Base-by-base conservation (phyloP, 1,140 invertebrate genomes). In the Bombus soroeensis region DNA sequence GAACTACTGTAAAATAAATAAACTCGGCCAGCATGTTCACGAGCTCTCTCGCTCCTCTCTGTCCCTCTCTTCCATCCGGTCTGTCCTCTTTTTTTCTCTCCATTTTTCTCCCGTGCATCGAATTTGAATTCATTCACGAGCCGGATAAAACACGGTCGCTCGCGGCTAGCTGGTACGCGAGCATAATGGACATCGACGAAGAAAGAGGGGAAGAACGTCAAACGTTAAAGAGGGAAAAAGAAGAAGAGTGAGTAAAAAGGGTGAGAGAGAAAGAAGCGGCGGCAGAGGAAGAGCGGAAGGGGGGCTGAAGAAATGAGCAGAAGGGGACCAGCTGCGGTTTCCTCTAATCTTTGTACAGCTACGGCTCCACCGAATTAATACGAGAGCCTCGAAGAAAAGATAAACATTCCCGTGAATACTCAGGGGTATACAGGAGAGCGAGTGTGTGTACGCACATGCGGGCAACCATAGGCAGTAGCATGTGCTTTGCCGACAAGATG, bases 361-460 rank as follows among this genome's bases (percentile, higher is more conserved):
- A 89, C 73, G 87, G 83, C 57, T 88, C 87, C 88, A 71, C 91
- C 82, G 91, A 92, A 92, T 93, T 91, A 92, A 92, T 93, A 92
- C 86, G 91, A 71, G 72, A 92, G 88, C 91, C 89, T 87, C 88
- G 71, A 85, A 81, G 91, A 86, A 86, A 92, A 92, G 92, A 92
- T 92, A 92, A 93, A 92, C 90, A 90, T 86, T 87, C 80, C 83
- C 32, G 71, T 86, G 79, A 76, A 83, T 83, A 75, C 81, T 68
- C 64, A 22, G 34, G 74, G 73, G 87, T 62, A 86, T 71, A 73
- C 25, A 34, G 59, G 73, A 59, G 76, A 34, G 37, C 10, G 70
- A 3, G 28, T 39, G 41, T 73, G 9, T 25, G 72, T 39, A 73
- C 71, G 78, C 81, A 88, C 76, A 78, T 87, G 81, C 77, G 85